Conservation (phyloP, 2,888 invertebrate species). For the Rutpela maculata region DNA sequence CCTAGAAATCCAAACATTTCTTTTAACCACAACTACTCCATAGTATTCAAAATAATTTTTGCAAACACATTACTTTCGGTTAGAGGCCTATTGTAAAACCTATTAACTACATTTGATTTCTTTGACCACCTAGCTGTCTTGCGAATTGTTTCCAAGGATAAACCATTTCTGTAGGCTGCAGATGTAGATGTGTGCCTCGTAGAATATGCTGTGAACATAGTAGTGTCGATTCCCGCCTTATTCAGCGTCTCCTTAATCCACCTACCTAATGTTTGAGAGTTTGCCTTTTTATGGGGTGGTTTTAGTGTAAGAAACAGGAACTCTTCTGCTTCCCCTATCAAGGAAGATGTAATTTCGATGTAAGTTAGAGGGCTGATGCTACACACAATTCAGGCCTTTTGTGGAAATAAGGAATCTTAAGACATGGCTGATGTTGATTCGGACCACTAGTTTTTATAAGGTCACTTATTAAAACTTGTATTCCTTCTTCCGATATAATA, state of each 20-base stretch:
- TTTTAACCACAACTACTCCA: too few species aligned
- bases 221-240: not conserved
- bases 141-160: constrained; percentile 8
- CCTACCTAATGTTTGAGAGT: not conserved
- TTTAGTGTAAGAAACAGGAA: not conserved
- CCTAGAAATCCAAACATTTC: too few species aligned
- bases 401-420: constrained; percentile 1
- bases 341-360: not conserved
- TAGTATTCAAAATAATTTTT: too few species aligned
- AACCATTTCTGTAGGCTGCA: not conserved
- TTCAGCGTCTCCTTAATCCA: constrained; percentile 12
- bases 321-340: not conserved
- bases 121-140: constrained; percentile 3
- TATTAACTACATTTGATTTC: constrained; percentile 9
- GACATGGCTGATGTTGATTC: not conserved
- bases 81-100: not conserved
- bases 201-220: constrained; percentile 1
- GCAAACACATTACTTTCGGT: too few species aligned
- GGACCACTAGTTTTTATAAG: not conserved
- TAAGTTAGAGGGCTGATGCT: not conserved
- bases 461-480: constrained; percentile 5
- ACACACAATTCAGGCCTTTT: constrained; percentile 5
- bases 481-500: not conserved
- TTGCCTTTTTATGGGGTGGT: not conserved
- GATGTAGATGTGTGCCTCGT: constrained; percentile 10